Evolutionary conservation across 2,113 vertebrate species (phyloP).

Genomic region (Suncus etruscus): DNA sequence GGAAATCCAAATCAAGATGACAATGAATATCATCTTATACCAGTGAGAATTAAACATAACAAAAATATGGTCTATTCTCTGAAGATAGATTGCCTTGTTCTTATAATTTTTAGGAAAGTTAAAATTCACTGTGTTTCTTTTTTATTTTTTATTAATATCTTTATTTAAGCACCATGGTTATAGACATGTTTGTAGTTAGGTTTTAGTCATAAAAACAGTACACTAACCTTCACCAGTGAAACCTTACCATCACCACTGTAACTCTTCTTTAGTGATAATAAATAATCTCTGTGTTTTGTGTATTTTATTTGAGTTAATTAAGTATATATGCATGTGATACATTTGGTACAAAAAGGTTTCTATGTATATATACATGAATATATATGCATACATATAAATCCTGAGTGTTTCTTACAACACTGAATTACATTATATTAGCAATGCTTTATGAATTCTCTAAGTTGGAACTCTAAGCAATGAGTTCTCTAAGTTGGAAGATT

Average conservation of each 20-base stretch:
- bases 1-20: too few species aligned
- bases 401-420: background rate
- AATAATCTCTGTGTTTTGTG: too few species aligned
- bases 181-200: too few species aligned
- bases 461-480: background rate
- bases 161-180: too few species aligned
- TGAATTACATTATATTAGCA: background rate
- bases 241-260: too few species aligned
- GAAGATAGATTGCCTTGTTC: background rate
- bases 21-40: too few species aligned
- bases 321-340: background rate
- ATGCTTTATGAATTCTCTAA: background rate
- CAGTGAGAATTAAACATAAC: too few species aligned
- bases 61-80: background rate
- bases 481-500: background rate
- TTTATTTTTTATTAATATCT: too few species aligned
- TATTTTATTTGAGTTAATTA: constrained; percentile 18
- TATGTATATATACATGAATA: background rate
- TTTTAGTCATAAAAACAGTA: too few species aligned
- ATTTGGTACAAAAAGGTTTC: too few species aligned
- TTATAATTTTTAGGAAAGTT: background rate
- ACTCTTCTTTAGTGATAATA: too few species aligned
- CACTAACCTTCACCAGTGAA: too few species aligned
- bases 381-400: background rate
- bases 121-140: background rate